These are phyloP conservation scores for Sebastes reedi DNA, from an alignment of 2,797 vertebrate genomes.

Conservation along the genomic window DNA sequence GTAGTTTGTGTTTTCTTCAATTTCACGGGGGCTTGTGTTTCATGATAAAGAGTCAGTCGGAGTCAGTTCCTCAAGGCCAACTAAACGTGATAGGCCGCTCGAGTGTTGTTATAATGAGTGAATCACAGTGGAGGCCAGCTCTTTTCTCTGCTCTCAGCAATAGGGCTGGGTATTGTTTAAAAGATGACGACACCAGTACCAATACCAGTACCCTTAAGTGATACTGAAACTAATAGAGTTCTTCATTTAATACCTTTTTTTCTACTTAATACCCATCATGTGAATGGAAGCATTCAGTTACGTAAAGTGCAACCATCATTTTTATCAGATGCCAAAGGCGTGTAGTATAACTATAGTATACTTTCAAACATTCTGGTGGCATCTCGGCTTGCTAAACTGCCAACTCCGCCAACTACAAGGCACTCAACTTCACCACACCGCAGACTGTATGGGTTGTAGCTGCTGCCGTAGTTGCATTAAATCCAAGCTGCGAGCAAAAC, in stretches of 20 bases:
- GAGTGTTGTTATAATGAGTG: constrained; percentile 9
- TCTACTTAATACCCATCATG: background rate
- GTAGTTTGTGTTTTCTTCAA: constrained; percentile 58
- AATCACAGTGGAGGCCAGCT: background rate
- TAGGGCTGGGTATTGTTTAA: background rate
- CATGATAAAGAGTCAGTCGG: constrained; percentile 52
- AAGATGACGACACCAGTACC: background rate
- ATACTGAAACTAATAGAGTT: too few relatives aligned
- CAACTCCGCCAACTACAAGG: background rate
- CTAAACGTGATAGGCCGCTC: constrained; percentile 22
- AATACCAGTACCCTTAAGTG: background rate
- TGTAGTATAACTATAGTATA: background rate
- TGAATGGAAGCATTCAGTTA: too few relatives aligned
- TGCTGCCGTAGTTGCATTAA: background rate
- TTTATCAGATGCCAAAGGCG: background rate
- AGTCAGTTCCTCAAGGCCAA: constrained; percentile 45
- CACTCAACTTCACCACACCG: background rate
- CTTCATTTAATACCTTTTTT: background rate
- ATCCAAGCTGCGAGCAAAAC: background rate
- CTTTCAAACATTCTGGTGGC: background rate
- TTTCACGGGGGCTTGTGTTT: constrained; percentile 63
- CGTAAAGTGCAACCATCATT: background rate
- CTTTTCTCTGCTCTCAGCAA: background rate
- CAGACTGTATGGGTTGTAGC: background rate
- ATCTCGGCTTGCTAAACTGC: background rate